phyloP scores from a whole-genome alignment of 2,113 vertebrate genomes.

The Cricetomys ansorgei region DNA sequence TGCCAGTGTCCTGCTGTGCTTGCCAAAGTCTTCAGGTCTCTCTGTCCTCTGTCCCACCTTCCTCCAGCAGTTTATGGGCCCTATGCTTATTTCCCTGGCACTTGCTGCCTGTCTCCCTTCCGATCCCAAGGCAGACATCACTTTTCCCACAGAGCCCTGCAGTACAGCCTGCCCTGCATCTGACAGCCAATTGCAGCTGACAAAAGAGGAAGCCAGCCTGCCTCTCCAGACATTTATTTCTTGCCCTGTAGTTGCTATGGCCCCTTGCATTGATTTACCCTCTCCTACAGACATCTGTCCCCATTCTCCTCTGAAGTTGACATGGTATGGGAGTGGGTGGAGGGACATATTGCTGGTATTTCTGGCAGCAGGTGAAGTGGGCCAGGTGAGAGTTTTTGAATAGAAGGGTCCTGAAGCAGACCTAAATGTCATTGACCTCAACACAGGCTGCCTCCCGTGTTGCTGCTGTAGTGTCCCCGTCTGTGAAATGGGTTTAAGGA shows the following conservation, averaged over 20 bases:
- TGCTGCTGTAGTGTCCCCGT: fast-evolving
- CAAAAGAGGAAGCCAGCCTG: neutral
- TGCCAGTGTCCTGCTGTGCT: neutral
- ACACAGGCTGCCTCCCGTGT: fast-evolving
- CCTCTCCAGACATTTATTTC: neutral
- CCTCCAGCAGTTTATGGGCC: neutral
- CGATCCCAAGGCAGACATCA: neutral
- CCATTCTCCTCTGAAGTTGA: neutral
- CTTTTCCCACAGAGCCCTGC: too few relatives aligned
- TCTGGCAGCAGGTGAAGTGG: neutral
- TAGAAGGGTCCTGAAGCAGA: neutral
- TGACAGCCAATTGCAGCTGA: fast-evolving
- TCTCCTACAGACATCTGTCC: fast-evolving
- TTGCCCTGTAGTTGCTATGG: neutral
- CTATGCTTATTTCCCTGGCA: neutral
- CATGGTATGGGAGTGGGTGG: fast-evolving
- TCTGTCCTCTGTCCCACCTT: neutral
- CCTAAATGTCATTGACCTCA: fast-evolving
- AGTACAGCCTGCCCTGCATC: neutral
- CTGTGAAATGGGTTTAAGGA: neutral
- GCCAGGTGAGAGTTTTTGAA: neutral
- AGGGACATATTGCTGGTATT: neutral
- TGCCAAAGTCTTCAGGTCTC: neutral
- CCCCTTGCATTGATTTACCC: too few relatives aligned
- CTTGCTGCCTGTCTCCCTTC: fast-evolving